Percentiles rank a stretch among this genome's conserved stretches.
These are phyloP conservation scores for Papilio demoleus DNA, from an alignment of 2,888 invertebrate species.

Conservation along the genomic window DNA sequence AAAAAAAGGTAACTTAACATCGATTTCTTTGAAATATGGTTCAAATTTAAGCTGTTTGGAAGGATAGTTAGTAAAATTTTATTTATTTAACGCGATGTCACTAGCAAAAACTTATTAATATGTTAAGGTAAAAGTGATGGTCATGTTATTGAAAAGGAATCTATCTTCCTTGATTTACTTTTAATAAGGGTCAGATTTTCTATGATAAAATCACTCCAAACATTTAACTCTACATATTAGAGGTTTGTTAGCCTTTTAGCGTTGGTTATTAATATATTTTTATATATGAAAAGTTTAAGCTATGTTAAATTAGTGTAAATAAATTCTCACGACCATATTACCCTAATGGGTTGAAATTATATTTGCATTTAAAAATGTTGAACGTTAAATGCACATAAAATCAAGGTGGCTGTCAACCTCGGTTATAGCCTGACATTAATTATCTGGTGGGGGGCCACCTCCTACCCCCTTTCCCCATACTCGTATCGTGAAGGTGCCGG, in stretches of 20 bases:
- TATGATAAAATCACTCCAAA: background rate
- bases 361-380: conserved; percentile 19
- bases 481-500: conserved; percentile 1
- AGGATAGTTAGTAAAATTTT: too few relatives aligned
- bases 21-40: too few relatives aligned
- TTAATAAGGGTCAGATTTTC: background rate
- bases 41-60: too few relatives aligned
- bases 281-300: background rate
- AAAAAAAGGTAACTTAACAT: too few relatives aligned
- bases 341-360: conserved; percentile 12
- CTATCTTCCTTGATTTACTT: too few relatives aligned
- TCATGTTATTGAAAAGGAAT: too few relatives aligned
- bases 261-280: background rate
- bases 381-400: conserved; percentile 18
- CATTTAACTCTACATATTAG: background rate
- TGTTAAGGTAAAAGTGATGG: too few relatives aligned
- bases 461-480: background rate
- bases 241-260: background rate
- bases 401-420: conserved; percentile 15
- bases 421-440: background rate
- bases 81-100: too few relatives aligned
- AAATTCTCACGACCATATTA: conserved; percentile 13
- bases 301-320: conserved; percentile 20
- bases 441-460: background rate
- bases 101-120: too few relatives aligned